A percentile compares a stretch with the other conserved stretches of the same genome.
phyloP scores from a whole-genome alignment of 2,888 invertebrate species.

The Ferdinandea cuprea region DNA sequence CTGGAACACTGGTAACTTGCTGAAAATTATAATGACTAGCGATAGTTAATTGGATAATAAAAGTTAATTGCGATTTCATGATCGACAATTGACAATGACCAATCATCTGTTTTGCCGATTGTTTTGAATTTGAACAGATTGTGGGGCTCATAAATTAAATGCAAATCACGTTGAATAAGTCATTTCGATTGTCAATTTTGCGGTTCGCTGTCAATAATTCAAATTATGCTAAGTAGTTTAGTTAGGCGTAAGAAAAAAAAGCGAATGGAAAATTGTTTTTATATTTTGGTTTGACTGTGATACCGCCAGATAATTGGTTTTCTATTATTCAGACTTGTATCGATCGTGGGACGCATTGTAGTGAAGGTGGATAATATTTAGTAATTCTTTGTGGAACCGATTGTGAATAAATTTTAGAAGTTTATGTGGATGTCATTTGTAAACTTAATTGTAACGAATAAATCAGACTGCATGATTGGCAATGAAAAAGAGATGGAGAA shows the following conservation, averaged over 20 bases:
- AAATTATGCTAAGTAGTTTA: slow-evolving; percentile 50
- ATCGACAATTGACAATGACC: slow-evolving; percentile 42
- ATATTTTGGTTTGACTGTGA: slow-evolving; percentile 4
- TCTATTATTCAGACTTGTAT: not conserved
- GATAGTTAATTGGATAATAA: slow-evolving; percentile 47
- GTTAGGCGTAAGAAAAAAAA: slow-evolving; percentile 37
- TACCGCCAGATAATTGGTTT: slow-evolving; percentile 38
- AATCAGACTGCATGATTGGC: too few relatives aligned
- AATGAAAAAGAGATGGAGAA: too few relatives aligned
- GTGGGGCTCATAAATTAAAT: slow-evolving; percentile 61
- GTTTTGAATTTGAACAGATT: slow-evolving; percentile 49
- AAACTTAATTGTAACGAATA: too few relatives aligned
- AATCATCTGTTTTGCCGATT: slow-evolving; percentile 58
- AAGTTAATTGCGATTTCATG: slow-evolving; percentile 68
- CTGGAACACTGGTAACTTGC: too few relatives aligned
- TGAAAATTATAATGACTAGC: slow-evolving; percentile 14
- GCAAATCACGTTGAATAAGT: slow-evolving; percentile 66
- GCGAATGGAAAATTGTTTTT: slow-evolving; percentile 50
- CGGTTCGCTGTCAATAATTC: slow-evolving; percentile 63
- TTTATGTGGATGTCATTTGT: too few relatives aligned
- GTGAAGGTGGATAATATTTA: slow-evolving; percentile 39
- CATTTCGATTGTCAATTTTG: slow-evolving; percentile 66
- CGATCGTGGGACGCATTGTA: slow-evolving; percentile 1
- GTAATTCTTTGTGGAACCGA: slow-evolving; percentile 26
- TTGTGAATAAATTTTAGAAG: slow-evolving; percentile 14